phyloP scores from a whole-genome alignment of 2,113 vertebrate species.

The Talpa occidentalis region DNA sequence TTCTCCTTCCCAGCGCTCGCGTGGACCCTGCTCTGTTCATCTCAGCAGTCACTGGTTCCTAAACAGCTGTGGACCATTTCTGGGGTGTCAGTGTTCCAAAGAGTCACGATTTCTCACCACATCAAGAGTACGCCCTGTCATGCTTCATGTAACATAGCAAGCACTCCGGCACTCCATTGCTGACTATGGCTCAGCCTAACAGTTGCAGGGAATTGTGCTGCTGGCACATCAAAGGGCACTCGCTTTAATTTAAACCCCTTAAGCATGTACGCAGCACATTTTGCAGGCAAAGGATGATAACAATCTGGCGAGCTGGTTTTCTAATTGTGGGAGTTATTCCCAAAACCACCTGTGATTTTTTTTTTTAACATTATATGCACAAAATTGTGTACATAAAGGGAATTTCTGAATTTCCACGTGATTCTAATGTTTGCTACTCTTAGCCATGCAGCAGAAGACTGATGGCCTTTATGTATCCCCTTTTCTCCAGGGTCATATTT shows the following conservation, averaged over 20 bases:
- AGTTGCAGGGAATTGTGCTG: not conserved
- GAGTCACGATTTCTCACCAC: not conserved
- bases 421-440: slow-evolving; percentile 40
- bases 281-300: not conserved
- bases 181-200: not conserved
- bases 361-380: not conserved
- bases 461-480: not conserved
- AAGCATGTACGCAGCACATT: too few species aligned
- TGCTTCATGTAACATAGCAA: not conserved
- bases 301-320: not conserved
- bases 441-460: not conserved
- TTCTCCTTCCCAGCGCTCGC: not conserved
- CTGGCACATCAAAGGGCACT: not conserved
- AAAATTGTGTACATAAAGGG: not conserved
- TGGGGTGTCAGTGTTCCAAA: not conserved
- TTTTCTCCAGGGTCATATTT: not conserved
- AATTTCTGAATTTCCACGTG: not conserved
- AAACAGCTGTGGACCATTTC: not conserved
- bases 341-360: not conserved
- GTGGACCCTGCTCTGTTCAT: not conserved
- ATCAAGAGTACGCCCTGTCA: not conserved
- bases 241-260: slow-evolving; percentile 4
- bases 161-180: not conserved
- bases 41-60: not conserved
- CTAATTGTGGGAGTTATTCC: not conserved